Base-by-base conservation (phyloP, 37 sponge, comb jelly and placozoan genomes). In the Diacarnus erythraeanus region DNA sequence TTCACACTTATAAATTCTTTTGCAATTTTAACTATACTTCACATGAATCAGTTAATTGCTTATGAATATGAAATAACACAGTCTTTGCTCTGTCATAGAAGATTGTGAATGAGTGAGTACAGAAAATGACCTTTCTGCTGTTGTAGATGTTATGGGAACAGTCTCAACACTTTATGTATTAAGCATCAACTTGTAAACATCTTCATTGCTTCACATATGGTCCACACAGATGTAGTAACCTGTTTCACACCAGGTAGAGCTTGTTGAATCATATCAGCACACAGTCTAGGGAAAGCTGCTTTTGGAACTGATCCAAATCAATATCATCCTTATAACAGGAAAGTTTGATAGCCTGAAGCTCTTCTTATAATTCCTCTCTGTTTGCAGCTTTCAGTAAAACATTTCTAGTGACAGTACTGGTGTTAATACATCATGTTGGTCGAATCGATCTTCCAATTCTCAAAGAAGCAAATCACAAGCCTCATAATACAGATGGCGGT, bases 141-240 rank as follows among this genome's bases (percentile, higher is more conserved):
- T 91, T 8, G 87, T 71, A 3, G 91, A 82, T 18, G 87, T 82
- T 59, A 91, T 75, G 63, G 91, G 91, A 59, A 86, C 63, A 30
- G 87, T 83, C 87, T 82, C 68, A 44, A 64, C 8, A 64, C 26
- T 27, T 20, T 64, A 27, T 64, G 65, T 10, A 64, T 27, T 64
- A 26, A 64, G 30, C 65, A 64, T 64, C 23, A 8, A 64, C n/a
- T 20, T 10, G n/a, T 64, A 64, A 21, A 27, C 65, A 64, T 23
- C 20, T 20, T 64, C 75, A 74, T 74, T 47, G 58, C 75, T 51
- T 74, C 75, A 74, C 75, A 74, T 39, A 44, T 74, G 30, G 75
- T 44, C 9, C 58, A 56, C 22, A 51, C 27, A 27, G 25, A 1
- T n/a, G 65, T 74, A 9, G n/a, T n/a, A n/a, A 74, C 75, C 33